phyloP scores from a whole-genome alignment of 2,797 vertebrate species.

The Amazonetta brasiliensis region DNA sequence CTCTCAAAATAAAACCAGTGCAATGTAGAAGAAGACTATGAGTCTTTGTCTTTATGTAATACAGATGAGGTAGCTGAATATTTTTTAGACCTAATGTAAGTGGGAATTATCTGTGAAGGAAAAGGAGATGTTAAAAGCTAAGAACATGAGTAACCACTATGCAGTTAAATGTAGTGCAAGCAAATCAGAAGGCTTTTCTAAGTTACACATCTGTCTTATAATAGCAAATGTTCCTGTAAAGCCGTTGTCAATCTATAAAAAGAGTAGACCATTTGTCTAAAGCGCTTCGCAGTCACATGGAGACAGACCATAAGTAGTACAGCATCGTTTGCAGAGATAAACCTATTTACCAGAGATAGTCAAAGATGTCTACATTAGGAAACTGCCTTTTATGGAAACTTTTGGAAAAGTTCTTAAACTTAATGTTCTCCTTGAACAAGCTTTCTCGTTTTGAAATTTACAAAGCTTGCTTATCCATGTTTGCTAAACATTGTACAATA shows the following conservation, averaged over 20 bases:
- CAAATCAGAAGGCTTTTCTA: background rate
- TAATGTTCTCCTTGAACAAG: background rate
- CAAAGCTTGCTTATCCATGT: background rate
- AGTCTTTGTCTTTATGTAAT: background rate
- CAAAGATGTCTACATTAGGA: background rate
- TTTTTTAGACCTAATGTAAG: background rate
- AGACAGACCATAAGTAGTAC: background rate
- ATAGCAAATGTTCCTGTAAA: background rate
- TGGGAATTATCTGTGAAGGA: background rate
- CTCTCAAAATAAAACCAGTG: background rate
- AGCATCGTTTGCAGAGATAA: background rate
- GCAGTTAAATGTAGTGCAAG: background rate
- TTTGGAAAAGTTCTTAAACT: background rate
- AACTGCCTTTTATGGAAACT: background rate
- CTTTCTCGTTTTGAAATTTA: background rate
- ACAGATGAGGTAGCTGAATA: background rate
- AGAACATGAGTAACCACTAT: background rate
- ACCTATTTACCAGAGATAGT: background rate
- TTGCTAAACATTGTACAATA: background rate
- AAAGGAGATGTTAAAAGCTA: slow-evolving; percentile 4
- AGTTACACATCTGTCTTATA: background rate
- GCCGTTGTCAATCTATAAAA: background rate
- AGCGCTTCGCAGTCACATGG: background rate
- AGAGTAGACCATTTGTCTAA: background rate
- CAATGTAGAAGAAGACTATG: background rate